phyloP scores from a whole-genome alignment of 2,888 invertebrate species.

The Phyto melanocephala region DNA sequence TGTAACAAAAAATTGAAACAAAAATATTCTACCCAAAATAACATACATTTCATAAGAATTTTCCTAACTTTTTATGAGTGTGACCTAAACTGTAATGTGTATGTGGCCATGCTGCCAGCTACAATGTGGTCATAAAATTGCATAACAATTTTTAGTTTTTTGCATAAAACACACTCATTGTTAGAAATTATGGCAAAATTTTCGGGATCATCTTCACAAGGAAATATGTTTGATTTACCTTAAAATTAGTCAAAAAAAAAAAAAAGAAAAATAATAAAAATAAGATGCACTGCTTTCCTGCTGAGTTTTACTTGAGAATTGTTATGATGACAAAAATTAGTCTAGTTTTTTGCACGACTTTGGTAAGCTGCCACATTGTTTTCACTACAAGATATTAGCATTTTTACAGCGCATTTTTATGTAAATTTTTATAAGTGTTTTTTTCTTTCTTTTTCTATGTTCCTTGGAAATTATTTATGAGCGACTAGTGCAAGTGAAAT shows the following conservation, averaged over 20 bases:
- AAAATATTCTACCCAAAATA: slow-evolving; percentile 20
- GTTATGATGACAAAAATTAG: slow-evolving; percentile 40
- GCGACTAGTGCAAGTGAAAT: slow-evolving; percentile 49
- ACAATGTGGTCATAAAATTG: slow-evolving; percentile 23
- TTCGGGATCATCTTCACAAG: not conserved
- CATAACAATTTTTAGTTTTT: not conserved
- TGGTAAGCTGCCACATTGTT: slow-evolving; percentile 48
- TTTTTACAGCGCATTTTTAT: slow-evolving; percentile 59
- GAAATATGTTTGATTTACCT: not conserved
- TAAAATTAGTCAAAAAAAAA: slow-evolving; percentile 5
- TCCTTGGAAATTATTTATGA: slow-evolving; percentile 55
- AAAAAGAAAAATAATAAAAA: no score
- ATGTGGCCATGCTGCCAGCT: not conserved
- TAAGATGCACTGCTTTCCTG: slow-evolving; percentile 23
- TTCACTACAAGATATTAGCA: not conserved
- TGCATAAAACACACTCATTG: slow-evolving; percentile 1
- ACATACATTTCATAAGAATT: slow-evolving; percentile 25
- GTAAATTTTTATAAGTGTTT: slow-evolving; percentile 58
- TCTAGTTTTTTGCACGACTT: slow-evolving; percentile 64
- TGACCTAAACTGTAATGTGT: not conserved
- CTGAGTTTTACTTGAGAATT: slow-evolving; percentile 57
- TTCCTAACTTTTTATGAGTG: not conserved
- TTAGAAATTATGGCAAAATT: not conserved
- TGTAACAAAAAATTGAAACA: slow-evolving; percentile 61
- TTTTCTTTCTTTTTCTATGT: no score